Conservation (phyloP, 2,113 vertebrate species). For the Bujurquina vittata region DNA sequence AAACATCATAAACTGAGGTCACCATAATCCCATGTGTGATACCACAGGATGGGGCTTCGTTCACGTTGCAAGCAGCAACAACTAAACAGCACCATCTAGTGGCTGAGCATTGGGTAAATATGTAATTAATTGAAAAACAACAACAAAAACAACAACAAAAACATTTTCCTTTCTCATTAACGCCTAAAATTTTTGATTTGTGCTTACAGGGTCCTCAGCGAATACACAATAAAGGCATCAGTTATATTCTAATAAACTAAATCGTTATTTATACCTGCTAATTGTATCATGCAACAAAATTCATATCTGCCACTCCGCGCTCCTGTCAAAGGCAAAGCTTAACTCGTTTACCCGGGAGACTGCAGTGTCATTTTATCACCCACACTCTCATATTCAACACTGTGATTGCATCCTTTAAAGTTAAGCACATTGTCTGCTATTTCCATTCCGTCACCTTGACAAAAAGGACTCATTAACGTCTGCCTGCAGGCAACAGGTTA, state of each 20-base stretch:
- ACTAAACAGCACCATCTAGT: constrained; percentile 73
- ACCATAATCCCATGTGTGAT: not conserved
- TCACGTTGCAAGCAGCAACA: not conserved
- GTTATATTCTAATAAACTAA: not conserved
- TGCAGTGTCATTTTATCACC: constrained; percentile 23
- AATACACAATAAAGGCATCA: not conserved
- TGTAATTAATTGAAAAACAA: not conserved
- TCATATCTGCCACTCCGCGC: not conserved
- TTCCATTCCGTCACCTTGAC: constrained; percentile 61
- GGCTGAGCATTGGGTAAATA: constrained; percentile 12
- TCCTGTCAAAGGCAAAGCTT: constrained; percentile 10
- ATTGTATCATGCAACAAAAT: not conserved
- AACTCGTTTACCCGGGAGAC: constrained; percentile 24
- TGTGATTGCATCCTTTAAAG: constrained; percentile 53
- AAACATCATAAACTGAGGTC: not conserved
- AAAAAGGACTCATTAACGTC: constrained; percentile 56
- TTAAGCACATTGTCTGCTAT: constrained; percentile 46
- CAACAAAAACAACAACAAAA: not conserved
- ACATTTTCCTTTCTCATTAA: not conserved
- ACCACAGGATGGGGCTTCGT: not conserved
- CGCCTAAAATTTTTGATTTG: not conserved
- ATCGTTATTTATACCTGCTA: not conserved
- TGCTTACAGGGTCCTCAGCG: not conserved
- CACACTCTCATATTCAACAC: constrained; percentile 25
- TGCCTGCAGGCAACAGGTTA: constrained; percentile 50